Evolutionary conservation across 1,140 invertebrate species (phyloP).

Genomic region (Popillia japonica): DNA sequence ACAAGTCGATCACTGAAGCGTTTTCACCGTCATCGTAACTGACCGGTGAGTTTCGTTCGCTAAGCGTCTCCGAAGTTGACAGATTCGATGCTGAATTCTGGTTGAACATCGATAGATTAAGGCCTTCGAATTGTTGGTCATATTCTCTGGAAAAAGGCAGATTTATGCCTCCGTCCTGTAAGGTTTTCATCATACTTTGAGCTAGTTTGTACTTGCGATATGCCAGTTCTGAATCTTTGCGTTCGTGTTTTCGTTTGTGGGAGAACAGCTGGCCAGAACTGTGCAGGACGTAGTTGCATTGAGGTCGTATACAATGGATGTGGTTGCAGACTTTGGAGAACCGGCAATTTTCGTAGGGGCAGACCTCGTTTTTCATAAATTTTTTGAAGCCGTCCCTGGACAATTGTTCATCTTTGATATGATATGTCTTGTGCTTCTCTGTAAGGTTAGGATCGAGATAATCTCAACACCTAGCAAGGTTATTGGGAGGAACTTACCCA

Average conservation of each 20-base stretch:
- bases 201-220: slow-evolving; percentile 78
- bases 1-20: slow-evolving; percentile 58
- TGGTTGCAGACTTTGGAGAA: slow-evolving; percentile 97
- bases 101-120: slow-evolving; percentile 52
- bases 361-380: slow-evolving; percentile 96
- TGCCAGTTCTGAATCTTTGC: slow-evolving; percentile 86
- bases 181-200: slow-evolving; percentile 60
- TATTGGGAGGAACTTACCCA: slow-evolving; percentile 77
- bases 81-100: slow-evolving; percentile 54
- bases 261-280: slow-evolving; percentile 97
- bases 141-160: slow-evolving; percentile 52
- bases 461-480: not conserved
- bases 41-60: slow-evolving; percentile 57
- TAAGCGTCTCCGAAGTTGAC: slow-evolving; percentile 57
- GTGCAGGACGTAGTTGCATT: slow-evolving; percentile 95
- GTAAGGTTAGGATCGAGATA: not conserved
- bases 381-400: slow-evolving; percentile 98
- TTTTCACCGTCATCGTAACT: slow-evolving; percentile 57
- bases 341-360: slow-evolving; percentile 88
- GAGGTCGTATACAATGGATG: slow-evolving; percentile 95
- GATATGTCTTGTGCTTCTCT: slow-evolving; percentile 98
- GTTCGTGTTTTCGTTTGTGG: slow-evolving; percentile 96
- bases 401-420: slow-evolving; percentile 96
- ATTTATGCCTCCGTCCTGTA: slow-evolving; percentile 52
- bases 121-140: slow-evolving; percentile 52